A percentile compares a stretch with the other conserved stretches of the same genome.
Conservation (phyloP, 2,888 invertebrate species). For the Pammene fasciana region DNA sequence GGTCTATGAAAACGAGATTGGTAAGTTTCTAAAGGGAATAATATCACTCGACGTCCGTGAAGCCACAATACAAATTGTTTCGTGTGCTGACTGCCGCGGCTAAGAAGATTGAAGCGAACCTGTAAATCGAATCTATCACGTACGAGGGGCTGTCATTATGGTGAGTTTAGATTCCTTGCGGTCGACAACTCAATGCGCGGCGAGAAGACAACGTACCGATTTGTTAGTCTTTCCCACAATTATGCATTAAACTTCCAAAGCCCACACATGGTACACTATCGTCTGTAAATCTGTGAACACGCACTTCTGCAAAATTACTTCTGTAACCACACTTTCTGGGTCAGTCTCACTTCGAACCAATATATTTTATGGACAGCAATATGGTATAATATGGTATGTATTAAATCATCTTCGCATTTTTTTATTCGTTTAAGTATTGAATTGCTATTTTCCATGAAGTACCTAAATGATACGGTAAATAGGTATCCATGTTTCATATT, state of each 20-base stretch:
- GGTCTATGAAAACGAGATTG: conserved; percentile 55
- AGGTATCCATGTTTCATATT: neutral
- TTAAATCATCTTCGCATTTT: neutral
- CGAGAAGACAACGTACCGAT: conserved; percentile 48
- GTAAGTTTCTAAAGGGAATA: conserved; percentile 43
- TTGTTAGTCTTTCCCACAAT: conserved; percentile 50
- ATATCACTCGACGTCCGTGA: conserved; percentile 61
- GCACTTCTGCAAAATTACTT: conserved; percentile 8
- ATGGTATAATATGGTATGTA: neutral
- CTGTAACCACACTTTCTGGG: conserved; percentile 5
- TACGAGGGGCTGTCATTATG: conserved; percentile 71
- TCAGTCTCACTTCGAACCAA: conserved; percentile 7
- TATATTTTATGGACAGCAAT: conserved; percentile 11
- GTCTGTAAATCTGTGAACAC: conserved; percentile 10
- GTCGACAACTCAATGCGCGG: conserved; percentile 59
- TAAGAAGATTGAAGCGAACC: conserved; percentile 74
- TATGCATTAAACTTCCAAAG: conserved; percentile 42
- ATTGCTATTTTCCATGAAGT: neutral
- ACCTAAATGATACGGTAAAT: neutral
- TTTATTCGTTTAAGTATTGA: conserved; percentile 1
- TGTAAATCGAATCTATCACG: conserved; percentile 80
- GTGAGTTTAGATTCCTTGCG: conserved; percentile 70
- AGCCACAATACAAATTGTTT: conserved; percentile 76
- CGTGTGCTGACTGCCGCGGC: conserved; percentile 59
- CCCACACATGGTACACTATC: conserved; percentile 24